Conservation (phyloP, 2,888 invertebrate species). For the Neocrepidodera transversa region DNA sequence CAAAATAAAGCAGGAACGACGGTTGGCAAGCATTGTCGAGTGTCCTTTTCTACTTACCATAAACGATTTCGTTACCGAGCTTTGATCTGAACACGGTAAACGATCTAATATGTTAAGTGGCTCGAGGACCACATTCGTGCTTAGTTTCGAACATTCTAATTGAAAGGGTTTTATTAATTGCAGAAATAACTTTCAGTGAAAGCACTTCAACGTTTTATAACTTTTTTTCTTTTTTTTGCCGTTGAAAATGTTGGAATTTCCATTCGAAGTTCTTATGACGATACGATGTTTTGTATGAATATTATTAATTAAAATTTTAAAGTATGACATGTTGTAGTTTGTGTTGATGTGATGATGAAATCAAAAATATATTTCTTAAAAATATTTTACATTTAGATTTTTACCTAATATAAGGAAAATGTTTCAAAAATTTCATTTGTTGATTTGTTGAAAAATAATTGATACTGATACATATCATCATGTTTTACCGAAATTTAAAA, state of each 20-base stretch:
- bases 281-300: background rate
- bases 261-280: background rate
- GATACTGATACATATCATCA: no score
- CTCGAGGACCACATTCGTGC: slow-evolving; percentile 41
- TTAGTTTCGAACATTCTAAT: slow-evolving; percentile 44
- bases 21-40: slow-evolving; percentile 37
- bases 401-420: no score
- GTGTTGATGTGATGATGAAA: no score
- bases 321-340: no score
- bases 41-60: slow-evolving; percentile 41
- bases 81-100: slow-evolving; percentile 44
- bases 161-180: slow-evolving; percentile 48
- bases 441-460: no score
- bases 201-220: slow-evolving; percentile 24
- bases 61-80: slow-evolving; percentile 38
- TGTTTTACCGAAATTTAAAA: no score
- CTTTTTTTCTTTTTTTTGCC: background rate
- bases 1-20: slow-evolving; percentile 20
- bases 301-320: slow-evolving; percentile 11
- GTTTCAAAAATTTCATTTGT: no score
- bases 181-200: slow-evolving; percentile 43
- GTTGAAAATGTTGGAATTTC: slow-evolving; percentile 3
- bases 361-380: no score
- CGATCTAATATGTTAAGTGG: slow-evolving; percentile 49
- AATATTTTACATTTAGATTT: no score